Evolutionary conservation across 2,888 invertebrate species (phyloP).

Genomic region (Thysanoteuthis rhombus): DNA sequence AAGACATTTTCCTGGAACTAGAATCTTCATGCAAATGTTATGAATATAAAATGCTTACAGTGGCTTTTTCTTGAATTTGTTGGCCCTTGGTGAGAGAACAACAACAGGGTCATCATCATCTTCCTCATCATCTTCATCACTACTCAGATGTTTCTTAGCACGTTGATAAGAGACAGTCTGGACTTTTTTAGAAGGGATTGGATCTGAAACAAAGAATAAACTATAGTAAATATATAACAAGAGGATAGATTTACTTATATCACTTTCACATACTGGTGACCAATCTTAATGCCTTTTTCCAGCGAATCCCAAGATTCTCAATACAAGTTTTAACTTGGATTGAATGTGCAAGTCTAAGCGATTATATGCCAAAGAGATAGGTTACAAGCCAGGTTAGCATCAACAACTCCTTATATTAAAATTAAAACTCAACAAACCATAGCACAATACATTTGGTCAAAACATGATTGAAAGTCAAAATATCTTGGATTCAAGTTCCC

Average conservation of each 20-base stretch:
- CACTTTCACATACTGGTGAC: too few species aligned
- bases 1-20: neutral
- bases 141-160: conserved; percentile 46
- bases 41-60: conserved; percentile 41
- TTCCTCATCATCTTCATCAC: conserved; percentile 45
- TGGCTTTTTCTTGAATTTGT: conserved; percentile 67
- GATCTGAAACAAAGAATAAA: conserved; percentile 44
- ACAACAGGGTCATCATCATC: conserved; percentile 50
- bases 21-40: neutral
- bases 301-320: too few species aligned
- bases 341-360: too few species aligned
- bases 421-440: too few species aligned
- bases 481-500: too few species aligned
- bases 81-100: conserved; percentile 74
- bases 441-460: too few species aligned
- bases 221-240: neutral
- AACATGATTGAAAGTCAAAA: too few species aligned
- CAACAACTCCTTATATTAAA: too few species aligned
- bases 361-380: neutral
- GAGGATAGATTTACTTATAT: too few species aligned
- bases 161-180: conserved; percentile 56
- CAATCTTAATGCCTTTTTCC: too few species aligned
- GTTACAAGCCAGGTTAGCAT: neutral
- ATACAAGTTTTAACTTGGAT: too few species aligned
- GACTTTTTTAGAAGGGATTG: conserved; percentile 56